These are phyloP conservation scores for Calyptomena viridis DNA, from an alignment of 2,113 vertebrate species.

Conservation along the genomic window DNA sequence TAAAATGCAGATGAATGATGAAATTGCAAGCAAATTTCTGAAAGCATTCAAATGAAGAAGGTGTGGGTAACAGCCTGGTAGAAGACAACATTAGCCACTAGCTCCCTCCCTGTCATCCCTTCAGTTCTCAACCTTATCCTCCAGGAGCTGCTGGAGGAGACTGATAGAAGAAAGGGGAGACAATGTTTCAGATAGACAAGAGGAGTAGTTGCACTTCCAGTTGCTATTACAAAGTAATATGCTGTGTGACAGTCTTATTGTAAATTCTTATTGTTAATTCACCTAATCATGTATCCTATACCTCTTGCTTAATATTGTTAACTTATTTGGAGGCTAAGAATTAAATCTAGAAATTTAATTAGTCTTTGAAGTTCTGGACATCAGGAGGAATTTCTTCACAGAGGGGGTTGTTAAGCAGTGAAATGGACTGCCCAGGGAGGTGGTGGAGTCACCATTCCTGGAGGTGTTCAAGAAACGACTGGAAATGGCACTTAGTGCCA, in stretches of 20 bases:
- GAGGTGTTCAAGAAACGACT: not conserved
- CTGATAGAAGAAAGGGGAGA: not conserved
- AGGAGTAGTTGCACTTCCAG: rapidly evolving
- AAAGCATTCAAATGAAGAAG: not conserved
- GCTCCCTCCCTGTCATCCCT: not conserved
- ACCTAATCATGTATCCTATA: too few relatives aligned
- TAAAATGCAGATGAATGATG: not conserved
- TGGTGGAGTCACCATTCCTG: not conserved
- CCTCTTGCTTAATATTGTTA: not conserved
- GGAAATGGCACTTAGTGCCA: not conserved
- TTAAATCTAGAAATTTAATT: not conserved
- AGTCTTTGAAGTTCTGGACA: not conserved
- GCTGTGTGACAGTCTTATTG: not conserved
- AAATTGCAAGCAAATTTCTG: not conserved
- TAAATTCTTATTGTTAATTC: too few relatives aligned
- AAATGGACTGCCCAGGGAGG: not conserved
- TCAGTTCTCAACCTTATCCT: not conserved
- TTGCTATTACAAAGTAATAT: not conserved
- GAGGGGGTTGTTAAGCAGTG: not conserved
- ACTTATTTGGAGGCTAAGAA: not conserved
- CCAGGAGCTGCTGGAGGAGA: not conserved
- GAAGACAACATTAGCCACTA: not conserved
- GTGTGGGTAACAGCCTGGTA: not conserved
- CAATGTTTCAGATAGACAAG: not conserved
- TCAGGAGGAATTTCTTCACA: not conserved